Conservation (phyloP, 2,888 invertebrate genomes). For the Drosophila kokeensis region DNA sequence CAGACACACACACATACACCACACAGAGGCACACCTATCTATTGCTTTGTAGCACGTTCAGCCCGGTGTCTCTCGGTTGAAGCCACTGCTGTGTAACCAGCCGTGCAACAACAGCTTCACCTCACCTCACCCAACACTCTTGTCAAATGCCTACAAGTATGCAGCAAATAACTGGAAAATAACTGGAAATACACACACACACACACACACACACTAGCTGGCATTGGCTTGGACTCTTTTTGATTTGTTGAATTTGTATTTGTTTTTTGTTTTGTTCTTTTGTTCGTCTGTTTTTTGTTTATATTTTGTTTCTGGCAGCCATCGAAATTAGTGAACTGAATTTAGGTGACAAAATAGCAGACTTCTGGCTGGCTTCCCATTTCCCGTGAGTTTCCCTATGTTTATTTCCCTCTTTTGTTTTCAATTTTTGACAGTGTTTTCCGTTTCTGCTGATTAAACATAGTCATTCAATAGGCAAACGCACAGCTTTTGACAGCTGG, state of each 20-base stretch:
- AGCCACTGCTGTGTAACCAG: constrained; percentile 31
- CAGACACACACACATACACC: too few relatives aligned
- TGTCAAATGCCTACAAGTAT: constrained; percentile 67
- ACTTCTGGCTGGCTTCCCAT: constrained; percentile 37
- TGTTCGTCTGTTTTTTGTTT: not conserved
- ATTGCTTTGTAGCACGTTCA: not conserved
- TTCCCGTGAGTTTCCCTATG: not conserved
- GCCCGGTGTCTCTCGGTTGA: not conserved
- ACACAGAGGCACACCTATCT: not conserved
- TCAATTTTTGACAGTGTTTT: not conserved
- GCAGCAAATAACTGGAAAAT: constrained; percentile 51
- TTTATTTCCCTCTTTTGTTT: not conserved
- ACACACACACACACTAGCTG: not conserved
- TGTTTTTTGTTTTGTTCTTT: not conserved
- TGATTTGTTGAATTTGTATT: not conserved
- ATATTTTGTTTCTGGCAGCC: not conserved
- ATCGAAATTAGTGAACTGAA: constrained; percentile 34
- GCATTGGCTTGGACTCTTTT: constrained; percentile 40
- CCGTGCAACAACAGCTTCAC: constrained; percentile 45
- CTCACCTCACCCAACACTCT: constrained; percentile 21
- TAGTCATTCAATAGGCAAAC: not conserved
- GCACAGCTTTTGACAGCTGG: not conserved
- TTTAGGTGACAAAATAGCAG: constrained; percentile 67
- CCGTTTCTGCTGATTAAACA: not conserved
- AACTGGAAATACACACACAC: constrained; percentile 1